phyloP scores from a whole-genome alignment of 2,797 vertebrate genomes.

The Danio kyathit region DNA sequence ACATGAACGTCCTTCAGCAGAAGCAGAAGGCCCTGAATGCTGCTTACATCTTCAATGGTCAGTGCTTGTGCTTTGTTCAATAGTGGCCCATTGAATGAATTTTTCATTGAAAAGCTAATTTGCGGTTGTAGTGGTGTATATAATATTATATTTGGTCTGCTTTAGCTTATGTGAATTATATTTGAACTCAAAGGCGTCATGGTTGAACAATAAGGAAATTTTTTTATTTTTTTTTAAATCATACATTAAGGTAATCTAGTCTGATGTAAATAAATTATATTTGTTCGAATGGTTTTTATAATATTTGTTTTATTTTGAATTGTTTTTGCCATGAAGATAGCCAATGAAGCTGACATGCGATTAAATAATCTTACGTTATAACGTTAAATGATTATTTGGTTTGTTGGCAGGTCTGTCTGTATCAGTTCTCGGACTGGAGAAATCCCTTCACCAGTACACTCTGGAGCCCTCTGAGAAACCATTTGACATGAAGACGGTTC shows the following conservation, averaged over 20 bases:
- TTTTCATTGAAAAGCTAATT: background rate
- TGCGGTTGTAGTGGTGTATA: background rate
- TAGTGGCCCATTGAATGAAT: background rate
- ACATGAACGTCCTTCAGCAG: conserved; percentile 95
- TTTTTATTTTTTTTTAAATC: too few species aligned
- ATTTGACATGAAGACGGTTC: conserved; percentile 94
- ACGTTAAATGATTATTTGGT: background rate
- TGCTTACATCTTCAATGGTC: conserved; percentile 95
- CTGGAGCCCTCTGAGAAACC: conserved; percentile 93
- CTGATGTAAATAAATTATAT: too few species aligned
- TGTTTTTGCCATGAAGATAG: too few species aligned
- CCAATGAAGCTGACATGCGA: too few species aligned
- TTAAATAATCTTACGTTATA: too few species aligned
- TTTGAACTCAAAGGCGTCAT: too few species aligned
- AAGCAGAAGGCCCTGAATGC: conserved; percentile 95
- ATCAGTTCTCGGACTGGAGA: conserved; percentile 94
- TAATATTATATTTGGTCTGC: background rate
- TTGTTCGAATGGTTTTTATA: too few species aligned
- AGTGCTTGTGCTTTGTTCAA: conserved; percentile 37
- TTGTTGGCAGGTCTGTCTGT: conserved; percentile 86
- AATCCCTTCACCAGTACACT: conserved; percentile 95
- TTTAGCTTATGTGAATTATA: background rate
- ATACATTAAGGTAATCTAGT: too few species aligned
- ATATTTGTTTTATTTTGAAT: too few species aligned
- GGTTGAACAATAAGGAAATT: background rate